Base-by-base conservation (phyloP, 2,797 vertebrate genomes). In the Botia kubotai region DNA sequence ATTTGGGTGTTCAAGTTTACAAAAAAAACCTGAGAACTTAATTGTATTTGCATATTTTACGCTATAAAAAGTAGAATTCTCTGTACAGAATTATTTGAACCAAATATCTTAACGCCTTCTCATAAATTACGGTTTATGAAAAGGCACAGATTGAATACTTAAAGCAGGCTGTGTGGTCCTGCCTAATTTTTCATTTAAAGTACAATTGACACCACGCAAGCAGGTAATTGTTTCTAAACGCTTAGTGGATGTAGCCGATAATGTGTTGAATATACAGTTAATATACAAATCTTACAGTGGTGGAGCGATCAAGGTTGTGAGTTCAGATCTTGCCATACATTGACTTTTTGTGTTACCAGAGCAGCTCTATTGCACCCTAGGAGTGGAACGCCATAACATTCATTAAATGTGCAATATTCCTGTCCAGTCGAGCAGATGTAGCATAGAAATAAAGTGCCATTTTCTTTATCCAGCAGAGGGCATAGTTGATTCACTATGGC, bases 121-220 rank as follows among this genome's bases (percentile, higher is more conserved):
- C 93, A 94, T 95, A 93, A 94, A 93, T 79, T 46, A 88, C 86
- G 88, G 82, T 93, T 94, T 94, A 93, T 93, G 93, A 94, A 93
- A 93, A 94, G 93, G 93, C 93, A 94, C 94, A 81, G 70, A 82
- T 87, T 87, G 67, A 82, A 85, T 80, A 63, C 58, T 82, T 63
- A 2, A 55, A 85, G 76, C 87, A 87, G 86, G 86, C 87, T 82
- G 50, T 72, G 46, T 70, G 55, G 21, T 84, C 84, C 79, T 85
- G 82, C 84, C 84, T 81, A 81, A 82, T 82, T 63, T 75, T 33
- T 79, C 88, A 85, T 75, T 63, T 36, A 12, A 46, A 23, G 11
- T 65, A 50, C 4, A 10, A 81, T 72, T 55, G 63, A 55, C 3
- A 55, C 53, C 33, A 57, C 48, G 23, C 33, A 68, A 65, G n/a